Conservation (phyloP, 1,140 invertebrate genomes). For the Ephestia elutella region DNA sequence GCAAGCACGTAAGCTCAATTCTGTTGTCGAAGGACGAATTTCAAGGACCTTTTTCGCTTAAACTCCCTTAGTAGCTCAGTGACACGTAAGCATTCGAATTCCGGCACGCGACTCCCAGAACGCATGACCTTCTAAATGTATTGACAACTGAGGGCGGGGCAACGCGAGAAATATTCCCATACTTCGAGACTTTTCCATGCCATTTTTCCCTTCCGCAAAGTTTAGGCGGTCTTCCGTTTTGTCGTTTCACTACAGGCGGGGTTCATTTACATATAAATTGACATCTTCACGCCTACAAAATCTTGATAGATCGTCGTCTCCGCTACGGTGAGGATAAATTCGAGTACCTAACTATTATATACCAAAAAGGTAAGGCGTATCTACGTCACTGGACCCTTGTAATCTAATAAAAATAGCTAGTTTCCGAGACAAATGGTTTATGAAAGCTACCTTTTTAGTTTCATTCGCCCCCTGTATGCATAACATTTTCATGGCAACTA, state of each 20-base stretch:
- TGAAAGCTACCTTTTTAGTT: too few relatives aligned
- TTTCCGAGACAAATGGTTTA: neutral
- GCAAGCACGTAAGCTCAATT: conserved; percentile 26
- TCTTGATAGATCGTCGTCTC: conserved; percentile 12
- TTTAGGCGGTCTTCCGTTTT: neutral
- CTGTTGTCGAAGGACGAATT: conserved; percentile 22
- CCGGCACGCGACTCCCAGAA: conserved; percentile 20
- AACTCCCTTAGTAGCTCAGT: conserved; percentile 9
- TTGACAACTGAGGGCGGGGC: neutral
- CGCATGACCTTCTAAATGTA: conserved; percentile 11
- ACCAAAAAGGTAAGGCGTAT: conserved; percentile 1
- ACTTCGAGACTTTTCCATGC: neutral
- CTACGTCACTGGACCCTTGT: conserved; percentile 17
- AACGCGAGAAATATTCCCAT: neutral
- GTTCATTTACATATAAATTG: conserved; percentile 26
- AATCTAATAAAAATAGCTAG: conserved; percentile 18
- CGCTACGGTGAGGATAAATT: conserved; percentile 8
- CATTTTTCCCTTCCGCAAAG: neutral
- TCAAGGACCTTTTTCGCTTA: conserved; percentile 29
- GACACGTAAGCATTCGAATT: conserved; percentile 22
- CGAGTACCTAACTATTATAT: neutral
- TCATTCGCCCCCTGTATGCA: too few relatives aligned
- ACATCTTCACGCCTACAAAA: conserved; percentile 14
- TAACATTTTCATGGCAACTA: too few relatives aligned
- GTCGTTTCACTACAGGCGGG: conserved; percentile 2